phyloP scores from a whole-genome alignment of 2,888 invertebrate species.

The Hemicrepidius hirtus region DNA sequence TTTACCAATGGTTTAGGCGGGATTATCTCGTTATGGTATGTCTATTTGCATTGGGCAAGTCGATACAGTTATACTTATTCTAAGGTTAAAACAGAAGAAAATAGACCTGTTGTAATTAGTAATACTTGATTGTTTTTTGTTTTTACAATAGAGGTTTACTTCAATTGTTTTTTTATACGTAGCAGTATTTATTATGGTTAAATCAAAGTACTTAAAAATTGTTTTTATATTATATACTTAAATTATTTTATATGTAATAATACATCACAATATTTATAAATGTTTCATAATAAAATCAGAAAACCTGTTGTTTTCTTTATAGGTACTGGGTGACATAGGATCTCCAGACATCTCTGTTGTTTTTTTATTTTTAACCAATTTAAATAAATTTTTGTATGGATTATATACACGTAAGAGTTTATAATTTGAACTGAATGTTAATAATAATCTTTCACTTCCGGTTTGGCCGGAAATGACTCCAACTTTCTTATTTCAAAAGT shows the following conservation, averaged over 20 bases:
- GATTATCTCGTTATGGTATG: constrained; percentile 69
- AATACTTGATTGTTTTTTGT: constrained; percentile 46
- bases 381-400: no score
- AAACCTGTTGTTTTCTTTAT: no score
- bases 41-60: constrained; percentile 72
- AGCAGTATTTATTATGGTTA: constrained; percentile 34
- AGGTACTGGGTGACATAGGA: no score
- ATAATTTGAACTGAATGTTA: no score
- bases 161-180: background rate
- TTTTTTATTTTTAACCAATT: no score
- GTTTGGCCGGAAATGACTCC: no score
- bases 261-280: constrained; percentile 45
- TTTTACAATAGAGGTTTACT: background rate
- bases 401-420: no score
- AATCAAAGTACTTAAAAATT: constrained; percentile 36
- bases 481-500: no score
- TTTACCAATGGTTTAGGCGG: constrained; percentile 69
- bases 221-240: constrained; percentile 26
- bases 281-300: constrained; percentile 23
- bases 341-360: no score
- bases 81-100: constrained; percentile 66
- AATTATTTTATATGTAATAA: constrained; percentile 42
- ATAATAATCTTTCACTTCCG: no score
- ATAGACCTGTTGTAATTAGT: constrained; percentile 59
- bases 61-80: constrained; percentile 68